phyloP scores from a whole-genome alignment of 2,888 invertebrate species.

The Mesopsocus fuscifrons region DNA sequence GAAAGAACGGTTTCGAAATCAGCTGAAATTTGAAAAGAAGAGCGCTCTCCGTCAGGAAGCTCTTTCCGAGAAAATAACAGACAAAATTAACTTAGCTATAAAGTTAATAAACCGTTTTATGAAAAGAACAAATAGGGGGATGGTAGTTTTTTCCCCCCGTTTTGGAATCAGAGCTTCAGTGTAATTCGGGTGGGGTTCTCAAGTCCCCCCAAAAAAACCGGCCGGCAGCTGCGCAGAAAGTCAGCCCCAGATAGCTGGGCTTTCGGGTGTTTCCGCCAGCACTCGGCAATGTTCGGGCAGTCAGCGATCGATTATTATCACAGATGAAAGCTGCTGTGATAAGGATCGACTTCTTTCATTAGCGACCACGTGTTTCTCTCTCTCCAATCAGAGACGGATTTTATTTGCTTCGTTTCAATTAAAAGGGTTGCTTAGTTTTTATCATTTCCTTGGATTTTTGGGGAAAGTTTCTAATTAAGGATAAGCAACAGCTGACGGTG shows the following conservation, averaged over 20 bases:
- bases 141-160: conserved; percentile 1
- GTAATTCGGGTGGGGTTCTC: conserved; percentile 8
- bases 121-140: conserved; percentile 7
- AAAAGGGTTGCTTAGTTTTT: too few species aligned
- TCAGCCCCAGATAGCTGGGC: conserved; percentile 9
- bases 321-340: conserved; percentile 8
- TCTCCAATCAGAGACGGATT: too few species aligned
- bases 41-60: neutral
- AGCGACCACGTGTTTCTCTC: neutral
- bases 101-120: conserved; percentile 9
- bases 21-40: neutral
- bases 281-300: too few species aligned
- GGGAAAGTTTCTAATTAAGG: too few species aligned
- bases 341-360: neutral
- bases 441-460: too few species aligned
- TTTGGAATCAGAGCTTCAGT: neutral
- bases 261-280: too few species aligned
- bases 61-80: neutral
- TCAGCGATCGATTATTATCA: conserved; percentile 10
- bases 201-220: conserved; percentile 1
- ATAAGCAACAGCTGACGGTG: too few species aligned
- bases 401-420: too few species aligned
- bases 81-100: neutral
- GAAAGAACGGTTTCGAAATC: neutral
- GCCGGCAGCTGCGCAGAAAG: conserved; percentile 4